These are phyloP conservation scores for Macaca fascicularis DNA, from an alignment of 2,113 vertebrate species.

Conservation along the genomic window DNA sequence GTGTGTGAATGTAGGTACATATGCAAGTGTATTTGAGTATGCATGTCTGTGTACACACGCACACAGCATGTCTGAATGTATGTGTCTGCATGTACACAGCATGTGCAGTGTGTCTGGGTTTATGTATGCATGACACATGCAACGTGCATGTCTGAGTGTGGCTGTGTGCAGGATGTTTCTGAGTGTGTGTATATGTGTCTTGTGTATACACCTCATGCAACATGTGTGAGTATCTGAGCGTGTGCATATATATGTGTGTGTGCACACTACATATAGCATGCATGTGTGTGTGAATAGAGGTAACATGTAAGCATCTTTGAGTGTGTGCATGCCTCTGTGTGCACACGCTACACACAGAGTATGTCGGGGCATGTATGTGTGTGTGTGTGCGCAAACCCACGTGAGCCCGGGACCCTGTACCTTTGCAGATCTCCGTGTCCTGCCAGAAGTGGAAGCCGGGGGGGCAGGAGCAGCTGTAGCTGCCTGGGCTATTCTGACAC, in stretches of 20 bases:
- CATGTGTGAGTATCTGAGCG: neutral
- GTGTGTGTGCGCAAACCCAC: fast-evolving
- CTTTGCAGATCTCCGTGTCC: conserved; percentile 94
- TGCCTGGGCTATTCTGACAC: conserved; percentile 94
- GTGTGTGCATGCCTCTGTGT: fast-evolving
- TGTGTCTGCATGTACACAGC: neutral
- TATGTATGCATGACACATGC: neutral
- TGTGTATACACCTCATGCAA: too few species aligned
- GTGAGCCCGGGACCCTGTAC: conserved; percentile 65
- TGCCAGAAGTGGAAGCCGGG: conserved; percentile 93
- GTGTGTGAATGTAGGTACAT: neutral
- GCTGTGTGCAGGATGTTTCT: neutral
- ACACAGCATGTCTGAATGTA: neutral
- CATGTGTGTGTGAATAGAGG: neutral
- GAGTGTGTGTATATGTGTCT: neutral
- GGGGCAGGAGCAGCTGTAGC: conserved; percentile 94
- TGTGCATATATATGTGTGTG: neutral
- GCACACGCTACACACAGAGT: fast-evolving
- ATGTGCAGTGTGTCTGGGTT: neutral
- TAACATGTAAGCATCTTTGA: neutral
- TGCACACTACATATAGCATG: neutral
- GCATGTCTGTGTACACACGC: neutral
- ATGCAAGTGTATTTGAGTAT: neutral
- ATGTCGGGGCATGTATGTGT: fast-evolving
- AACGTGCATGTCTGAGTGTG: neutral